These are phyloP conservation scores for Cynodonichthys magdalenae DNA, from an alignment of 2,797 vertebrate species.

Conservation along the genomic window DNA sequence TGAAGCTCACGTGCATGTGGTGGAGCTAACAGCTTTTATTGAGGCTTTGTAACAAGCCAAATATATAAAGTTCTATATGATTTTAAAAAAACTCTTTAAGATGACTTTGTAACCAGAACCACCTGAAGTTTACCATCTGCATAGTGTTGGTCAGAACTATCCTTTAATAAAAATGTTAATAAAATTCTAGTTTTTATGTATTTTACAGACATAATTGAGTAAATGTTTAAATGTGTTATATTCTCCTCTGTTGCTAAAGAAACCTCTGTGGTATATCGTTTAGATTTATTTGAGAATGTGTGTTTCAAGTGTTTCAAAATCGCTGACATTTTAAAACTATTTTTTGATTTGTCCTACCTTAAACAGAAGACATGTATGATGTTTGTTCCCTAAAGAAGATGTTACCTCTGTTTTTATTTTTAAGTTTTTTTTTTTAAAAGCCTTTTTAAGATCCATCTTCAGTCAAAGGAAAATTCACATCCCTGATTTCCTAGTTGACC, in stretches of 20 bases:
- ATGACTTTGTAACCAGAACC: background rate
- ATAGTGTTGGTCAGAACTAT: background rate
- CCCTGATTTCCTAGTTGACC: slow-evolving; percentile 62
- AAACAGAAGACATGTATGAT: slow-evolving; percentile 1
- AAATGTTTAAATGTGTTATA: slow-evolving; percentile 2
- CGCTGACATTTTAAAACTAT: slow-evolving; percentile 3
- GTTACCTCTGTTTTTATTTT: slow-evolving; percentile 3
- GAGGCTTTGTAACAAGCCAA: too few species aligned
- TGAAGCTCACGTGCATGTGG: background rate
- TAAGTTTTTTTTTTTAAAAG: slow-evolving; percentile 5
- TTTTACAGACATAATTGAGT: background rate
- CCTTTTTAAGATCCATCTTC: slow-evolving; percentile 34
- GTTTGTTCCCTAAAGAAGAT: slow-evolving; percentile 6
- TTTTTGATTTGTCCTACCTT: slow-evolving; percentile 1
- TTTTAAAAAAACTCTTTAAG: background rate
- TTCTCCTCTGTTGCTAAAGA: slow-evolving; percentile 14
- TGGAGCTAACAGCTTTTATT: background rate
- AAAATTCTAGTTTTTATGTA: background rate
- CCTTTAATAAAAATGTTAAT: background rate
- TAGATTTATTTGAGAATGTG: slow-evolving; percentile 9
- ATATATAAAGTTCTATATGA: background rate
- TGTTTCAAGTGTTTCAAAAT: slow-evolving; percentile 16
- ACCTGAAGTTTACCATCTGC: background rate
- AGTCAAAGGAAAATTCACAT: slow-evolving; percentile 64
- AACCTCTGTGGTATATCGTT: background rate